Evolutionary conservation across 1,140 invertebrate genomes (phyloP).

Genomic region (Tetragnatha versicolor): DNA sequence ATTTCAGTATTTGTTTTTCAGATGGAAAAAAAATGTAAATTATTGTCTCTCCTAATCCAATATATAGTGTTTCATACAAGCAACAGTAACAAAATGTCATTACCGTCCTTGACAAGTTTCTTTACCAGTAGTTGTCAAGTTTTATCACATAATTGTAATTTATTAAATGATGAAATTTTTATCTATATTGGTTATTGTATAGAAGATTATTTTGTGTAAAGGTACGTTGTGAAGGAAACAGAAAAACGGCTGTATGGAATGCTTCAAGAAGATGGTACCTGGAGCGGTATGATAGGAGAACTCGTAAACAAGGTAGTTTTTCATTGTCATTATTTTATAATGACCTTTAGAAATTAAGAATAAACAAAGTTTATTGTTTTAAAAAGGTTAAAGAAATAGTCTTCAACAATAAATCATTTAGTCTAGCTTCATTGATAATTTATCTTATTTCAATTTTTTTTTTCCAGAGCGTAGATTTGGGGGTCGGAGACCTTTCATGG

Average conservation of each 20-base stretch:
- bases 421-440: neutral
- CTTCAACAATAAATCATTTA: neutral
- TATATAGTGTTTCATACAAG: no score
- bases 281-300: slow-evolving; percentile 60
- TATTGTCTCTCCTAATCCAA: no score
- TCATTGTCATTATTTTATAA: neutral
- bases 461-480: slow-evolving; percentile 41
- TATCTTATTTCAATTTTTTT: neutral
- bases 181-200: no score
- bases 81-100: no score
- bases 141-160: no score
- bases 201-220: neutral
- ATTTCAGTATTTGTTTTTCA: no score
- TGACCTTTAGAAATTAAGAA: neutral
- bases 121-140: no score
- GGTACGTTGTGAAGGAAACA: slow-evolving; percentile 41
- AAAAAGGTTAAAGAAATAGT: neutral
- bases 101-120: no score
- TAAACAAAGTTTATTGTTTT: neutral
- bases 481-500: slow-evolving; percentile 42
- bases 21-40: no score
- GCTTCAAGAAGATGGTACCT: slow-evolving; percentile 58
- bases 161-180: no score
- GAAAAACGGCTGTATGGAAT: slow-evolving; percentile 56
- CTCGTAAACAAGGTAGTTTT: slow-evolving; percentile 41